phyloP scores from a whole-genome alignment of 2,113 vertebrate genomes.

The Malurus cyaneus region DNA sequence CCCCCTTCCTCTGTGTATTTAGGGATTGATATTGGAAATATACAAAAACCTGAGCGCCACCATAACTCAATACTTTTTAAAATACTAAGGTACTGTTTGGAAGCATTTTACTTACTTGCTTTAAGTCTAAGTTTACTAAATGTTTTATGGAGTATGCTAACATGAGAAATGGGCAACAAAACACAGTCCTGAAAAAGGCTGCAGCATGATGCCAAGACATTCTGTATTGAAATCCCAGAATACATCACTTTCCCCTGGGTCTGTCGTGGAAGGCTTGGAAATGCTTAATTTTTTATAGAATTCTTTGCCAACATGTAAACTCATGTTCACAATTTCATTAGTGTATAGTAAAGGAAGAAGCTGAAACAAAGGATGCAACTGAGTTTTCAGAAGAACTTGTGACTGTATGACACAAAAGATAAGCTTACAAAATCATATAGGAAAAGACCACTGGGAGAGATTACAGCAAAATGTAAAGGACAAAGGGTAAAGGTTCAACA shows the following conservation, averaged over 20 bases:
- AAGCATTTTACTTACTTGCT: not conserved
- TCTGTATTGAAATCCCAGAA: not conserved
- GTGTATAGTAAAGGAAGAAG: slow-evolving; percentile 6
- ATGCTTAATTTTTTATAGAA: not conserved
- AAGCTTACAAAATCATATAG: slow-evolving; percentile 18
- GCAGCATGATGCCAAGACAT: not conserved
- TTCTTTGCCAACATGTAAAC: not conserved
- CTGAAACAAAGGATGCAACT: not conserved
- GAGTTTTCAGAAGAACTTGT: slow-evolving; percentile 26
- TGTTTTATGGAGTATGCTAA: not conserved
- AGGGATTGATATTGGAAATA: not conserved
- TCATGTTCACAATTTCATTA: slow-evolving; percentile 3
- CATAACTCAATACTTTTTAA: not conserved
- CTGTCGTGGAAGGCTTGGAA: not conserved
- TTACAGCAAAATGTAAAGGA: not conserved
- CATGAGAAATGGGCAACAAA: not conserved
- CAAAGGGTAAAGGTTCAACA: not conserved
- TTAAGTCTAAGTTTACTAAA: not conserved
- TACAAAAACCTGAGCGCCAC: not conserved
- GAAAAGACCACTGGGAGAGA: not conserved
- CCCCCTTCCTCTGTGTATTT: not conserved
- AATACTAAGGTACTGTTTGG: not conserved
- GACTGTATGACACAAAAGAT: not conserved
- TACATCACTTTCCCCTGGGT: not conserved
- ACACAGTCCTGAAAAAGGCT: not conserved